Conservation (phyloP, 2,797 vertebrate genomes). For the Pseudocheirus occidentalis region DNA sequence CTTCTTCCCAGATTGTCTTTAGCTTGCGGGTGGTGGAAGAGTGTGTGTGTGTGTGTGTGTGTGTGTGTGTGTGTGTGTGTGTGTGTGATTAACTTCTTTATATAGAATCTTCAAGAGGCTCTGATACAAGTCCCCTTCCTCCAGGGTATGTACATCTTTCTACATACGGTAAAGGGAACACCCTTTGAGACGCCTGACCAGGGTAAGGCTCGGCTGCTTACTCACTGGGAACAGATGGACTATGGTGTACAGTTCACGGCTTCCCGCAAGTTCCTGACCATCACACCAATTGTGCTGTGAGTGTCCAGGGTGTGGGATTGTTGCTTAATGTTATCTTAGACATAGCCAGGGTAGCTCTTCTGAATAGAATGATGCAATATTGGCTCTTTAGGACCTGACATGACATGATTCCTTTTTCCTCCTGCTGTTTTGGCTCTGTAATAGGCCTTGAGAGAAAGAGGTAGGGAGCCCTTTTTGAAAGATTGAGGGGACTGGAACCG, state of each 20-base stretch:
- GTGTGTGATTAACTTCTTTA: background rate
- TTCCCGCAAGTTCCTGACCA: slow-evolving; percentile 97
- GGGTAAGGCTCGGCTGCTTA: slow-evolving; percentile 95
- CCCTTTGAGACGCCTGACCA: slow-evolving; percentile 98
- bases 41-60: background rate
- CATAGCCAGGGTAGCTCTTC: background rate
- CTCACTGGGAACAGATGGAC: slow-evolving; percentile 99
- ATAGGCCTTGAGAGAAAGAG: background rate
- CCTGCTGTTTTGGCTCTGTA: background rate
- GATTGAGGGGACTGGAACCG: background rate
- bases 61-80: slow-evolving; percentile 35
- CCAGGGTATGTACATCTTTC: slow-evolving; percentile 98
- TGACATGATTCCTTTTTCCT: background rate
- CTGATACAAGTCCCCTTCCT: slow-evolving; percentile 39
- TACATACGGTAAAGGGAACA: slow-evolving; percentile 97
- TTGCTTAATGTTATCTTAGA: background rate
- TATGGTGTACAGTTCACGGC: slow-evolving; percentile 98
- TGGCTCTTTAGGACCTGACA: background rate
- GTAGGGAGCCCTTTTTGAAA: background rate
- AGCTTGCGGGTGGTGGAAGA: background rate
- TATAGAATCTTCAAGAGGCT: background rate
- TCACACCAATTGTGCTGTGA: slow-evolving; percentile 97
- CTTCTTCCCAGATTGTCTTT: background rate
- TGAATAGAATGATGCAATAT: background rate
- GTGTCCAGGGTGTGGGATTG: slow-evolving; percentile 71